Base-by-base conservation (phyloP, 2,888 invertebrate genomes). In the Galeopsomyia nigrocyanea region DNA sequence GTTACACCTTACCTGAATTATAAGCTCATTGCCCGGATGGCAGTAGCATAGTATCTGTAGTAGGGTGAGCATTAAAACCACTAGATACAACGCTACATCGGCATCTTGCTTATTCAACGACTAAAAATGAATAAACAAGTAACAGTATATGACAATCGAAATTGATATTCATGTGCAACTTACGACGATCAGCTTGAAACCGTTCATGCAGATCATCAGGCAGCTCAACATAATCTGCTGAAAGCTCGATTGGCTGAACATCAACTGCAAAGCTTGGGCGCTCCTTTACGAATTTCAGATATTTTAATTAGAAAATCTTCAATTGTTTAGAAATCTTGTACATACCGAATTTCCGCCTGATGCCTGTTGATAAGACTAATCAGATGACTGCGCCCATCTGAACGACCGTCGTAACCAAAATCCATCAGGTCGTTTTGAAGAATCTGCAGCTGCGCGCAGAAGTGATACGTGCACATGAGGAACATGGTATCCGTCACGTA, bases 171-270 rank as follows among this genome's bases (percentile, higher is more conserved):
- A 67, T 21, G 1, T 26, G 1, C 1, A 50, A 72, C 68, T 69
- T 22, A 71, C 69, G 47, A 70, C 57, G 7, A 79, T 77, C 71
- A 76, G 73, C 68, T 78, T 75, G 77, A 78, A 79, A 73, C 78
- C 80, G 79, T 80, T 82, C 77, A 80, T 76, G 79, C 81, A 76
- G 76, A 80, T 79, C 79, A 80, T 76, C 75, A 80, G 77, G 77
- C 77, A 72, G 71, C 76, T 76, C 51, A 39, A 39, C 39, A 39
- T 5, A 10, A 39, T 13, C 39, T 39, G 39, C 10, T 39, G 39
- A 3, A 39, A 10, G 13, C 39, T 39, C 10, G 10, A 75, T 60
- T 71, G 76, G 74, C 76, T 77, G 78, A 79, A 77, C 64, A 74
- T 71, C 73, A 77, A 74, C 75, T 78, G 76, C 75, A 76, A 74